These are phyloP conservation scores for Synanthedon myopaeformis DNA, from an alignment of 2,888 invertebrate species.

Conservation along the genomic window DNA sequence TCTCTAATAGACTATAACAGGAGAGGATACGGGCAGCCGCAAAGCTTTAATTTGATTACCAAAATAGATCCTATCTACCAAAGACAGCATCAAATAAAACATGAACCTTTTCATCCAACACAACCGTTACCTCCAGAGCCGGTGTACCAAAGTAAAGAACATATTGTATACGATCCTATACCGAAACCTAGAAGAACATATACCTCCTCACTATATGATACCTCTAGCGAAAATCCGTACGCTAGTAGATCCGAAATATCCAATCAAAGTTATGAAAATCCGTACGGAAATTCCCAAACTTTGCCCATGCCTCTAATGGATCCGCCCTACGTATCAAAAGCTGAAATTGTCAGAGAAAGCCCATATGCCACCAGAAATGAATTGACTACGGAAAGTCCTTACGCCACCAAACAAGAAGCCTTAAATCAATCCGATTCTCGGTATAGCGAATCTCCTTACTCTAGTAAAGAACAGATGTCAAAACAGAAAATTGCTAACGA, in stretches of 20 bases:
- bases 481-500: constrained; percentile 48
- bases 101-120: constrained; percentile 62
- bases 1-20: constrained; percentile 66
- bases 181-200: constrained; percentile 65
- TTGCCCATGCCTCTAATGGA: constrained; percentile 52
- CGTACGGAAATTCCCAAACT: constrained; percentile 52
- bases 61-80: constrained; percentile 70
- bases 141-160: constrained; percentile 64
- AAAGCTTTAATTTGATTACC: constrained; percentile 66
- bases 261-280: constrained; percentile 55
- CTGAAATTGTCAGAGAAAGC: constrained; percentile 26
- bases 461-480: constrained; percentile 58
- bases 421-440: constrained; percentile 40
- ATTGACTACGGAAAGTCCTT: constrained; percentile 27
- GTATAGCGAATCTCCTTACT: constrained; percentile 56
- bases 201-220: constrained; percentile 51
- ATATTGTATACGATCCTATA: constrained; percentile 60
- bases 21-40: constrained; percentile 56
- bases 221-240: constrained; percentile 57
- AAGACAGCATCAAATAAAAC: constrained; percentile 62
- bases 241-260: constrained; percentile 51
- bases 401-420: constrained; percentile 37
- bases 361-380: constrained; percentile 28
- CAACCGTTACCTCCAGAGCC: constrained; percentile 67
- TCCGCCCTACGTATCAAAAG: constrained; percentile 38